phyloP scores from a whole-genome alignment of 1,140 invertebrate species.

The Brachionus asplanchnoidis region DNA sequence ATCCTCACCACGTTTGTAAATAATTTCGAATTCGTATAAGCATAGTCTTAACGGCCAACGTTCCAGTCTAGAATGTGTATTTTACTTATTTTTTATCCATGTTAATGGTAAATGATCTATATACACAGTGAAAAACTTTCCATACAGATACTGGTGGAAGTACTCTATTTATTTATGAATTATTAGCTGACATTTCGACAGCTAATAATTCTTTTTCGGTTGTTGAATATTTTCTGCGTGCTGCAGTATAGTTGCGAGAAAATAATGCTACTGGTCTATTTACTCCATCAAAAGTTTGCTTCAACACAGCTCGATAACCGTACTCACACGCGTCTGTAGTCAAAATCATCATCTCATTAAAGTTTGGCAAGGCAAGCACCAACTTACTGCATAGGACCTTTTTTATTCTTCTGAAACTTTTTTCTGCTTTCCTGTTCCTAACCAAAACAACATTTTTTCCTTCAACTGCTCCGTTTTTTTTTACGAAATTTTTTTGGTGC shows the following conservation, averaged over 20 bases:
- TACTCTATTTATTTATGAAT: too few species aligned
- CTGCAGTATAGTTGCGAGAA: background rate
- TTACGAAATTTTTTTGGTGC: background rate
- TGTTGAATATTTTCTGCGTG: constrained; percentile 45
- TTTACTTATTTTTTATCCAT: constrained; percentile 48
- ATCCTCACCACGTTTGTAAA: background rate
- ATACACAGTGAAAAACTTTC: constrained; percentile 54
- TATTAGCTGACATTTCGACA: constrained; percentile 54
- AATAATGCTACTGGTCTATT: background rate
- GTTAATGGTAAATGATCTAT: constrained; percentile 59
- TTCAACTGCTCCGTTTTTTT: background rate
- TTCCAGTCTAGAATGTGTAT: background rate
- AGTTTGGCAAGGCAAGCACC: background rate
- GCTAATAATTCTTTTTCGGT: constrained; percentile 52
- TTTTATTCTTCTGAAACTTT: background rate
- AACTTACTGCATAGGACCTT: background rate
- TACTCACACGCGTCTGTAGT: background rate
- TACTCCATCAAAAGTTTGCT: background rate
- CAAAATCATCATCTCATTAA: background rate
- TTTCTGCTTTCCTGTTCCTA: background rate
- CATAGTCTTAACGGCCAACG: background rate
- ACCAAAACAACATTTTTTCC: background rate
- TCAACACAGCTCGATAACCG: background rate
- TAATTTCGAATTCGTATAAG: background rate
- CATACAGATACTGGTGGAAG: constrained; percentile 56